Evolutionary conservation across 2,888 invertebrate species (phyloP).

Genomic region (Habroteleia sp.): DNA sequence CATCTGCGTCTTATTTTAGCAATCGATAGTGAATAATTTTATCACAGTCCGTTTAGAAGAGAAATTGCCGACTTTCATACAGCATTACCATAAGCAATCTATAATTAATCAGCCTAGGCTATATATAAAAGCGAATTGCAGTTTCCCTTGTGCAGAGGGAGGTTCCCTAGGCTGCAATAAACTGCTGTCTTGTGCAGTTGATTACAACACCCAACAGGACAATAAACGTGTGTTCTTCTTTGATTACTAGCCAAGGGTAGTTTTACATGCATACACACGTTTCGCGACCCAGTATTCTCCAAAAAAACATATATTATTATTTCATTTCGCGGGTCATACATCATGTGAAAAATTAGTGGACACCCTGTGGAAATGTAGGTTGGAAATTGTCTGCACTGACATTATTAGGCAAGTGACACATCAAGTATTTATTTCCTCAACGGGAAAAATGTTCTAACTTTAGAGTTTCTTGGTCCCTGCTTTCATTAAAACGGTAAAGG

Average conservation of each 20-base stretch:
- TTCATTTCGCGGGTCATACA: conserved; percentile 18
- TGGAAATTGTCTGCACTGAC: conserved; percentile 12
- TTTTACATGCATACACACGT: conserved; percentile 43
- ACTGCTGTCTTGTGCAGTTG: conserved; percentile 73
- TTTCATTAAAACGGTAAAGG: conserved; percentile 73
- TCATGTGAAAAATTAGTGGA: conserved; percentile 17
- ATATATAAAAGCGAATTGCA: conserved; percentile 62
- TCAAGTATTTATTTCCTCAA: conserved; percentile 21
- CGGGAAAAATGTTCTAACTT: not conserved
- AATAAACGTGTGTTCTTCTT: conserved; percentile 72
- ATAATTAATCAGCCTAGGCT: conserved; percentile 70
- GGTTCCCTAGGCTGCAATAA: conserved; percentile 71
- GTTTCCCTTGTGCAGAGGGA: conserved; percentile 58
- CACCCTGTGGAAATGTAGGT: conserved; percentile 26
- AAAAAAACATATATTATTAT: conserved; percentile 44
- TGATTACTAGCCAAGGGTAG: conserved; percentile 65
- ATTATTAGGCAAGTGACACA: conserved; percentile 21
- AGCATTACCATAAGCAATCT: conserved; percentile 68
- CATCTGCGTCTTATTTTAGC: conserved; percentile 49
- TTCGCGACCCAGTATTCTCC: conserved; percentile 12
- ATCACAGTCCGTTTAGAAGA: conserved; percentile 31
- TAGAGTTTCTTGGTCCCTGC: conserved; percentile 41
- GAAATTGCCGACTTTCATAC: conserved; percentile 45
- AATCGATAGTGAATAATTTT: conserved; percentile 15
- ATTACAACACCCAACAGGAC: conserved; percentile 74